Conservation (phyloP, 2,888 invertebrate genomes). For the Apodemia duryi region DNA sequence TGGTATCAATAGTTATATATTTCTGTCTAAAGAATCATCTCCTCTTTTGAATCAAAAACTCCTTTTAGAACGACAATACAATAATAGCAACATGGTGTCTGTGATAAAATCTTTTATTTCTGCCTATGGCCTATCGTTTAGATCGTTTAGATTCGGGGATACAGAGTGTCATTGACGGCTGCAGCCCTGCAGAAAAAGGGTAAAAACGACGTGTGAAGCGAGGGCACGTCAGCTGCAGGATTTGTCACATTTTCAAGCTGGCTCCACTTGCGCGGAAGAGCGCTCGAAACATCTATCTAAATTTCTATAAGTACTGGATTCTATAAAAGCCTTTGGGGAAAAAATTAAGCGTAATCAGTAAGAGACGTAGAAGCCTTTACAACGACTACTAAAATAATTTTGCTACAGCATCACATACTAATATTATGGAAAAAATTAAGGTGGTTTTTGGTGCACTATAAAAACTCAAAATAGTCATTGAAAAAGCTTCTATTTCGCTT, state of each 20-base stretch:
- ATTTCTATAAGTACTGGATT: background rate
- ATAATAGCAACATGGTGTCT: slow-evolving; percentile 24
- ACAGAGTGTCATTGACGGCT: slow-evolving; percentile 11
- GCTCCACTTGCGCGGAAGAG: slow-evolving; percentile 9
- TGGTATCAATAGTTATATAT: no score
- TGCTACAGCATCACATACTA: no score
- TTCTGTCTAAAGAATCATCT: no score
- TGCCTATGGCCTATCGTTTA: background rate
- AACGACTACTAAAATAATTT: no score
- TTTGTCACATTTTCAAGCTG: background rate
- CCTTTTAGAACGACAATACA: background rate
- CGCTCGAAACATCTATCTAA: slow-evolving; percentile 2
- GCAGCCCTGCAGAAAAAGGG: slow-evolving; percentile 10
- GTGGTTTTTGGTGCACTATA: no score
- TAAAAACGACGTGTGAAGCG: slow-evolving; percentile 3
- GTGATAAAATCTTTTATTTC: slow-evolving; percentile 20
- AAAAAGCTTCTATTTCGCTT: no score
- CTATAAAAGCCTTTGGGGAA: no score
- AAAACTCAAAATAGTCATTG: no score
- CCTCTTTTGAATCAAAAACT: no score
- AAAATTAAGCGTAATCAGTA: no score
- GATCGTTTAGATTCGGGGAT: slow-evolving; percentile 10
- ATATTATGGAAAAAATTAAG: no score
- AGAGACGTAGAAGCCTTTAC: no score
- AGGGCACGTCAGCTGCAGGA: slow-evolving; percentile 11